Percentiles rank a stretch among this genome's conserved stretches.
These are phyloP conservation scores for Morone saxatilis DNA, from an alignment of 2,113 vertebrate genomes.

Conservation along the genomic window DNA sequence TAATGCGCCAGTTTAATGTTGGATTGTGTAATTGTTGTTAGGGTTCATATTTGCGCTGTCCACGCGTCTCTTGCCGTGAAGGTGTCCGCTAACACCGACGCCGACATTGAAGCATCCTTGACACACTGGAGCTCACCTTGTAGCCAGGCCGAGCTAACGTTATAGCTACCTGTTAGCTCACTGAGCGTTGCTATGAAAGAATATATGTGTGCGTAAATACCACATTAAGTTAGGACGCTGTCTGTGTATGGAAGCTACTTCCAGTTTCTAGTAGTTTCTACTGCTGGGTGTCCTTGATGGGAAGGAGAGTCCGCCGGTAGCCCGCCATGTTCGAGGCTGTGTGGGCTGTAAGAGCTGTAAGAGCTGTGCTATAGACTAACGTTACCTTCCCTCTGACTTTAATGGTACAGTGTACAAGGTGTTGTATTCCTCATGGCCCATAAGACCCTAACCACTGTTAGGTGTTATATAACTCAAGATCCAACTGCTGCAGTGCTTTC, in stretches of 20 bases:
- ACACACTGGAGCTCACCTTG: not conserved
- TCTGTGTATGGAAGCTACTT: too few relatives aligned
- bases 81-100: too few relatives aligned
- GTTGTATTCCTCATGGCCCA: fast-evolving
- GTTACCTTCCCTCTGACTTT: fast-evolving
- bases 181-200: fast-evolving
- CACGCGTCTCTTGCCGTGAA: not conserved
- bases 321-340: conserved; percentile 42
- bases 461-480: not conserved
- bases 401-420: too few relatives aligned
- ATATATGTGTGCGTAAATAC: not conserved
- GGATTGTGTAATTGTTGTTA: fast-evolving
- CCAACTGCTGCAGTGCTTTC: not conserved
- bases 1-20: not conserved
- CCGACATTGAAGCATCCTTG: conserved; percentile 77
- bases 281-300: conserved; percentile 28
- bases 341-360: not conserved
- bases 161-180: not conserved
- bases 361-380: not conserved
- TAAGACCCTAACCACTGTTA: fast-evolving
- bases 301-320: not conserved
- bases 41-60: not conserved
- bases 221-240: not conserved
- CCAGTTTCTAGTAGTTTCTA: not conserved
- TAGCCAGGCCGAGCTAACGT: not conserved